Conservation (phyloP, 2,113 vertebrate species). For the Oenanthe melanoleuca region DNA sequence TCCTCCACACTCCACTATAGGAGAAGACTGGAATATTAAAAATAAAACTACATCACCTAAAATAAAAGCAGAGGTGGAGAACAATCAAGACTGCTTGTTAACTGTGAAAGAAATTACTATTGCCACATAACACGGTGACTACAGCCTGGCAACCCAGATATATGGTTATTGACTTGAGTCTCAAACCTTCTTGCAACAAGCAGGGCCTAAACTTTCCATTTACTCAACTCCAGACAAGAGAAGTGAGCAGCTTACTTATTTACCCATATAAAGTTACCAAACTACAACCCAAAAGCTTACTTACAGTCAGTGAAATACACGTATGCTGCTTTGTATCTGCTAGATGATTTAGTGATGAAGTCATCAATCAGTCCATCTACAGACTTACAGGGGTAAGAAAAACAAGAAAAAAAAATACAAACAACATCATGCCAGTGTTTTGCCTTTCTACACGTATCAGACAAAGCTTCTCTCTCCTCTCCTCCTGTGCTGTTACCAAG, state of each 20-base stretch:
- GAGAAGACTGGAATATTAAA: neutral
- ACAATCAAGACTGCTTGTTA: neutral
- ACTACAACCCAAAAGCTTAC: conserved; percentile 61
- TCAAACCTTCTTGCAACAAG: neutral
- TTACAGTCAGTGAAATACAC: conserved; percentile 98
- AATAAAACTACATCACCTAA: neutral
- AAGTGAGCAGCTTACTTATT: neutral
- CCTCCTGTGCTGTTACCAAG: neutral
- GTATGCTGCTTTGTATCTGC: conserved; percentile 92
- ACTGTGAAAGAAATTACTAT: neutral
- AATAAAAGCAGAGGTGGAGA: neutral
- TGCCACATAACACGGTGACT: neutral
- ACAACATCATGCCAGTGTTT: neutral
- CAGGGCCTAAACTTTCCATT: neutral
- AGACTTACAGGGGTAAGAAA: conserved; percentile 74
- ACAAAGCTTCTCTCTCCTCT: neutral
- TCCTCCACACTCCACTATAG: neutral
- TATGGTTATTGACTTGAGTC: neutral
- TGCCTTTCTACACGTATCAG: neutral
- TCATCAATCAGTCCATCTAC: conserved; percentile 90
- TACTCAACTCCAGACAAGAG: neutral
- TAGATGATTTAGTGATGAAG: conserved; percentile 84
- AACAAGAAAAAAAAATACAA: neutral
- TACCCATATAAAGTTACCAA: neutral
- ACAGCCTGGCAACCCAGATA: neutral